Evolutionary conservation across 2,113 vertebrate genomes (phyloP).

Genomic region (Syrrhaptes paradoxus): DNA sequence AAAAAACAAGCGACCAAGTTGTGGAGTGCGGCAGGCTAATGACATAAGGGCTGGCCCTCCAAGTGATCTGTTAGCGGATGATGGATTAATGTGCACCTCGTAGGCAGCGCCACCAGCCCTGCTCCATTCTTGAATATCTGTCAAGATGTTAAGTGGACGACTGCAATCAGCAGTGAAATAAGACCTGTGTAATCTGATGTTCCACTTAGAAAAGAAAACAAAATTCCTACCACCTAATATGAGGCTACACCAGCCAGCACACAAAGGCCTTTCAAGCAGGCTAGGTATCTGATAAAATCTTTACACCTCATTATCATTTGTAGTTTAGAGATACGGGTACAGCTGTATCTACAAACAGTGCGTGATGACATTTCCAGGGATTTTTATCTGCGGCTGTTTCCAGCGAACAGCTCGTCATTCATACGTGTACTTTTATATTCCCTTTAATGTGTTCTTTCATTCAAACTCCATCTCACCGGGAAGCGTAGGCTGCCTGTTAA

Average conservation of each 20-base stretch:
- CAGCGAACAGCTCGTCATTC: not conserved
- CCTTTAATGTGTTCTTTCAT: not conserved
- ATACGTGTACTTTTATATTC: not conserved
- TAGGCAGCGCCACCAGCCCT: constrained; percentile 75
- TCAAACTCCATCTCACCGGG: not conserved
- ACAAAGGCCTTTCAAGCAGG: constrained; percentile 58
- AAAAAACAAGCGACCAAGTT: constrained; percentile 14
- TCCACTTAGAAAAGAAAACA: constrained; percentile 87
- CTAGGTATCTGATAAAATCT: constrained; percentile 79
- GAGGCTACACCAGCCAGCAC: constrained; percentile 56
- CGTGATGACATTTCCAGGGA: constrained; percentile 64
- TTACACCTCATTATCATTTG: constrained; percentile 72
- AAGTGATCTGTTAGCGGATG: constrained; percentile 87
- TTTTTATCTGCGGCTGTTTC: constrained; percentile 20
- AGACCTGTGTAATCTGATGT: constrained; percentile 91
- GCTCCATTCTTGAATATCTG: constrained; percentile 82
- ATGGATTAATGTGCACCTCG: constrained; percentile 83
- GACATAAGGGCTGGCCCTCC: constrained; percentile 42
- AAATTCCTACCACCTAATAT: constrained; percentile 63
- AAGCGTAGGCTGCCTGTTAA: not conserved
- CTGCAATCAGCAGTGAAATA: constrained; percentile 89
- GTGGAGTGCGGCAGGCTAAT: constrained; percentile 31
- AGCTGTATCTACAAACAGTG: constrained; percentile 60
- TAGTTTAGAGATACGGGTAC: constrained; percentile 55
- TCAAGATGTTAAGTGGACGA: constrained; percentile 90